A percentile compares a stretch with the other conserved stretches of the same genome.
Conservation (phyloP, 2,113 vertebrate genomes). For the Podocnemis expansa region DNA sequence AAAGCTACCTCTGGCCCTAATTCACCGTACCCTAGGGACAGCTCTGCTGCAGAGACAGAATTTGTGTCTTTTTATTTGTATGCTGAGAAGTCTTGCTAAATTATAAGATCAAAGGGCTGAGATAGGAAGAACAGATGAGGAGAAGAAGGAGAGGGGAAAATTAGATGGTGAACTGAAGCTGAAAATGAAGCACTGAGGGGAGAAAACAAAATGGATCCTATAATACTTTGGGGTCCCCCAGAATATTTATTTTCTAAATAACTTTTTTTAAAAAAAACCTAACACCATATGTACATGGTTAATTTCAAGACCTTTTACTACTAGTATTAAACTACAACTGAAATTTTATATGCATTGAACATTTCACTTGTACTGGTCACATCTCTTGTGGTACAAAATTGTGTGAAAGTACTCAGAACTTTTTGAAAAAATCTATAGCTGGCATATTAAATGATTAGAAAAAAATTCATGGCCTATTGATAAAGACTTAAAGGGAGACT, state of each 20-base stretch:
- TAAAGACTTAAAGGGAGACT: conserved; percentile 2
- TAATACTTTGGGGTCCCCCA: background rate
- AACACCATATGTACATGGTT: background rate
- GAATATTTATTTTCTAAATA: background rate
- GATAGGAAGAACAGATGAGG: background rate
- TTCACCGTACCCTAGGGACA: too few relatives aligned
- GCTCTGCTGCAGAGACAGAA: background rate
- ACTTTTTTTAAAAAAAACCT: background rate
- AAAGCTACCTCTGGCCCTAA: too few relatives aligned
- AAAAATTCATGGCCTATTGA: background rate
- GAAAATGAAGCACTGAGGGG: background rate
- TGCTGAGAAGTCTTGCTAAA: background rate
- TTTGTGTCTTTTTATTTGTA: background rate
- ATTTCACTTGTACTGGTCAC: accelerated
- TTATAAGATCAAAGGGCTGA: background rate
- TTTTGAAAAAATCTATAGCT: background rate
- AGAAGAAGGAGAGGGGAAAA: background rate
- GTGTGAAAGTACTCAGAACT: background rate
- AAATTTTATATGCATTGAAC: accelerated
- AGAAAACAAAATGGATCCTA: background rate
- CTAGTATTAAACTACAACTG: background rate
- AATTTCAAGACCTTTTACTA: background rate
- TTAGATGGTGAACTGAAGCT: background rate
- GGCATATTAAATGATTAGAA: background rate
- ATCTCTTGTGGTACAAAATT: background rate